phyloP scores from a whole-genome alignment of 2,797 vertebrate species.

The Artibeus lituratus region DNA sequence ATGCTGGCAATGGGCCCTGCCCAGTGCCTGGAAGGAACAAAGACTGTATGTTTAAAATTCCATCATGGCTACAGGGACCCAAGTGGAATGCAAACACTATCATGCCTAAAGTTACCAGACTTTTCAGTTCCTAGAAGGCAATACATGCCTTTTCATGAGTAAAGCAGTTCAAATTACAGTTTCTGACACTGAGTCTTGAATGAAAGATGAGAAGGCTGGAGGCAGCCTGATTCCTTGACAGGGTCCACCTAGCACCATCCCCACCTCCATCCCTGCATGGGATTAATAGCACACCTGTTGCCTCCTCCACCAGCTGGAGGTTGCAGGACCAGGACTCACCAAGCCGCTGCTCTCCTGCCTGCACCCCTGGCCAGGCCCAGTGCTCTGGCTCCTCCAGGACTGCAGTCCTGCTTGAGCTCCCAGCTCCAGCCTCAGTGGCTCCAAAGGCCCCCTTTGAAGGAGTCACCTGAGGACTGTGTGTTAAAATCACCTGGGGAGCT shows the following conservation, averaged over 20 bases:
- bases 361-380: background rate
- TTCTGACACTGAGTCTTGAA: background rate
- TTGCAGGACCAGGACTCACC: background rate
- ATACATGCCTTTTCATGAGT: background rate
- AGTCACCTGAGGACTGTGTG: fast-evolving
- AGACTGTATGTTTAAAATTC: background rate
- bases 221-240: background rate
- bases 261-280: fast-evolving
- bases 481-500: background rate
- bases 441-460: too few relatives aligned
- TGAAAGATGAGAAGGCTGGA: background rate
- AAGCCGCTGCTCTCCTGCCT: background rate
- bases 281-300: too few relatives aligned
- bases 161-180: background rate
- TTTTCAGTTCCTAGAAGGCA: background rate
- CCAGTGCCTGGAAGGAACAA: background rate
- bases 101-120: background rate
- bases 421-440: background rate
- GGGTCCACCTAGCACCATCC: background rate
- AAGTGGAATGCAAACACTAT: background rate
- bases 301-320: background rate
- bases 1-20: background rate
- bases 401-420: background rate
- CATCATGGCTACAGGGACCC: background rate
- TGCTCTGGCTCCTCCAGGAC: background rate